Evolutionary conservation across 2,888 invertebrate species (phyloP), one percentile per base, ranked within the genome.

Genomic region (Drosophila multiciliata): DNA sequence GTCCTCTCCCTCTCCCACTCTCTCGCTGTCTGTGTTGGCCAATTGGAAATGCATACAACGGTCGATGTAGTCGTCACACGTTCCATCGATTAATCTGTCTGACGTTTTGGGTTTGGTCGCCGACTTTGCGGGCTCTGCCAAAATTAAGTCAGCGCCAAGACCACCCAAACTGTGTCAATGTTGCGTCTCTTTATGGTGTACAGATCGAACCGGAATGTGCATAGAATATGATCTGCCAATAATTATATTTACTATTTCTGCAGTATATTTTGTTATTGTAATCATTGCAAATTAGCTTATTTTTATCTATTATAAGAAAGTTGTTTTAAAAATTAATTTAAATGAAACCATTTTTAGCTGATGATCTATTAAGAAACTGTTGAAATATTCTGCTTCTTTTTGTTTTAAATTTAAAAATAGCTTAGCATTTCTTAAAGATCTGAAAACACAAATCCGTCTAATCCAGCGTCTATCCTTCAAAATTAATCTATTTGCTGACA

Each of bases 151-250:
- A 72, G 74, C 75, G 80, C 83, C 89, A 80, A 89, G 90, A 87
- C 90, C 90, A 89, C 87, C 89, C 87, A 87, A 89, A 78, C 66
- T 89, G 85, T 90, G 90, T 89, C 90, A 87, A 82, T 87, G 90
- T 78, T 88, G 57, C 58, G 49, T n/a, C 48, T 61, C 50, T 55
- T 62, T 65, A 81, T 81, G 73, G 58, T 11, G 9, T 2, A 59
- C 26, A 65, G 57, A 67, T 71, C 73, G 45, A 35, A 52, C 15
- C 36, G 48, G 50, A 53, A 53, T 42, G 45, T 42, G 40, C 63
- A 40, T 40, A 40, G 17, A 49, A 75, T 23, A 36, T 60, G 32
- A 66, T 50, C 38, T 32, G 23, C 36, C 29, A 29, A 36, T 55
- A 35, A 55, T 5, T 20, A 35, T 29, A 15, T 23, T 1, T 26